Percentiles rank a stretch among this genome's conserved stretches.
These are phyloP conservation scores for Orthonychiurus folsomi DNA, from an alignment of 2,888 invertebrate genomes.

Conservation along the genomic window DNA sequence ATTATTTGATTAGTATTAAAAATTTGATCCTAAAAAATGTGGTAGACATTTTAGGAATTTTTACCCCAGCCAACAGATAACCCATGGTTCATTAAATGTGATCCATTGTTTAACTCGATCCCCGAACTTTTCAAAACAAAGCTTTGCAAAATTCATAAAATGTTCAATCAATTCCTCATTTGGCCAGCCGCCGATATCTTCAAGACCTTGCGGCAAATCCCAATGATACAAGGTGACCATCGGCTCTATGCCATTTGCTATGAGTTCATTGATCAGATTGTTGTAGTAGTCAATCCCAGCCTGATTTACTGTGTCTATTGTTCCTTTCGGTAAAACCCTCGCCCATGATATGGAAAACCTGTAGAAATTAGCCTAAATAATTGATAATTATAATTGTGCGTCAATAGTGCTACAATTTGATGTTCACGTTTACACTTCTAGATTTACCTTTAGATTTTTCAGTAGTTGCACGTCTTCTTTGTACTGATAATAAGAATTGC, in stretches of 20 bases:
- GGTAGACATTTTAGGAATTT: too few relatives aligned
- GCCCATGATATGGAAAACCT: conserved; percentile 69
- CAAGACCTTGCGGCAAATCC: neutral
- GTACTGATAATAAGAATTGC: conserved; percentile 14
- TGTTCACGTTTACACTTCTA: neutral
- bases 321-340: conserved; percentile 61
- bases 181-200: conserved; percentile 41
- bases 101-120: conserved; percentile 45
- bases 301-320: conserved; percentile 56
- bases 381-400: neutral
- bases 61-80: conserved; percentile 51
- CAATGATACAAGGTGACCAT: conserved; percentile 45
- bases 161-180: conserved; percentile 47
- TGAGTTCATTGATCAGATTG: conserved; percentile 60
- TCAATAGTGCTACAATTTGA: neutral
- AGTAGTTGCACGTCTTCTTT: conserved; percentile 5
- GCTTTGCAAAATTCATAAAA: conserved; percentile 50
- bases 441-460: conserved; percentile 8
- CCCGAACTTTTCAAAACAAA: conserved; percentile 47
- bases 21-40: too few relatives aligned
- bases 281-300: conserved; percentile 68
- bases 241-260: conserved; percentile 53
- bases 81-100: conserved; percentile 52
- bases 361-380: conserved; percentile 50
- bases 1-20: too few relatives aligned